phyloP scores from a whole-genome alignment of 2,113 vertebrate genomes.

The Smithornis capensis region DNA sequence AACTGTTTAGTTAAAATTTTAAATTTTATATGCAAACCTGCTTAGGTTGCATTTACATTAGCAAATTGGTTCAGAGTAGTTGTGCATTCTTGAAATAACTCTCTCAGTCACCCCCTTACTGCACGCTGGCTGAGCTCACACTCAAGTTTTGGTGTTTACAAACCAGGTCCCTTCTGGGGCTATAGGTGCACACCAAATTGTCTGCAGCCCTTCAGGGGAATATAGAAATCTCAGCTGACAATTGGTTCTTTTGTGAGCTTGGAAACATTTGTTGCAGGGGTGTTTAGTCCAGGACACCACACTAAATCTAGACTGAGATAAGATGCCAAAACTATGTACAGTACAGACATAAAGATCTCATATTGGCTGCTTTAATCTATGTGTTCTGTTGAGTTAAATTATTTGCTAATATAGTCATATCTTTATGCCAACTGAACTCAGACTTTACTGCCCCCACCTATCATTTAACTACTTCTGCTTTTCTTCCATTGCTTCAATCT shows the following conservation, averaged over 20 bases:
- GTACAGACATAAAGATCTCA: not conserved
- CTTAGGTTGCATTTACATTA: constrained; percentile 6
- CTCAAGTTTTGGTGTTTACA: not conserved
- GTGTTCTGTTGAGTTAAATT: not conserved
- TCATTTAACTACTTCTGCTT: not conserved
- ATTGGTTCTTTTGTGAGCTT: not conserved
- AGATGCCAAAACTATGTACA: not conserved
- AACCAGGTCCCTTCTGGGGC: not conserved
- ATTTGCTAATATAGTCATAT: not conserved
- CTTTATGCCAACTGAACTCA: not conserved
- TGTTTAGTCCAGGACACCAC: not conserved
- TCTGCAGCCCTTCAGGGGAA: not conserved
- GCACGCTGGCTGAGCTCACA: not conserved
- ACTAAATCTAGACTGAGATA: not conserved
- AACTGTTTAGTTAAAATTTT: not conserved
- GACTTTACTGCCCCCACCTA: not conserved
- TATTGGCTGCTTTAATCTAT: not conserved
- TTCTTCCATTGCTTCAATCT: not conserved
- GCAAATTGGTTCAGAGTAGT: constrained; percentile 21
- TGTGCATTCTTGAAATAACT: constrained; percentile 33
- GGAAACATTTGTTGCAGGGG: not conserved
- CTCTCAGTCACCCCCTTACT: not conserved
- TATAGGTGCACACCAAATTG: not conserved
- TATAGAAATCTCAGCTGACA: not conserved
- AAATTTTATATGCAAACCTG: constrained; percentile 20